Conservation (phyloP, 2,113 vertebrate genomes). For the Pseudopipra pipra region DNA sequence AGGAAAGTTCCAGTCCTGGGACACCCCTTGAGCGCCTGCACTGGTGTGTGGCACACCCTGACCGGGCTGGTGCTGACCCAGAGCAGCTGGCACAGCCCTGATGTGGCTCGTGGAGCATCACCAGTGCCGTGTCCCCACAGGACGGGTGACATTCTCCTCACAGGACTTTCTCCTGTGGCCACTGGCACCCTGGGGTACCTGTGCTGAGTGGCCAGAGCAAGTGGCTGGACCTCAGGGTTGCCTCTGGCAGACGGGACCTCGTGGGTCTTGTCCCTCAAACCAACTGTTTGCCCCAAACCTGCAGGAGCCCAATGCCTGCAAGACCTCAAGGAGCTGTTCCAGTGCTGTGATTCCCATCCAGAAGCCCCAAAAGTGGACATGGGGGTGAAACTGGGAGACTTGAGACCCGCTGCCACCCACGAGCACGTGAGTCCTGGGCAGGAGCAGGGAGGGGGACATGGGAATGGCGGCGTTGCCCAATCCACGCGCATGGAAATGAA, state of each 20-base stretch:
- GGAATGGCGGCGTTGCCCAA: background rate
- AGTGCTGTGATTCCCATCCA: fast-evolving
- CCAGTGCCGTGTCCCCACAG: fast-evolving
- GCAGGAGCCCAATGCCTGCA: background rate
- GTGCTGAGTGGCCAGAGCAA: fast-evolving
- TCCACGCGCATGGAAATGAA: background rate
- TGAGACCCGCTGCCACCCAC: fast-evolving
- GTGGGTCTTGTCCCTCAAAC: background rate
- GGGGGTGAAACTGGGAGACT: background rate
- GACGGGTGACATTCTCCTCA: background rate
- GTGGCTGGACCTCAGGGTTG: fast-evolving
- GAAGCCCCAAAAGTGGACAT: fast-evolving
- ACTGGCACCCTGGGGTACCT: fast-evolving
- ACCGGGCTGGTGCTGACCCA: background rate
- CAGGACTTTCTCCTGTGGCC: fast-evolving
- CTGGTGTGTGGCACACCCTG: background rate
- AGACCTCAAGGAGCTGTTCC: fast-evolving
- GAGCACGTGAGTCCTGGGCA: fast-evolving
- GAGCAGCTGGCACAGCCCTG: background rate
- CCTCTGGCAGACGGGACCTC: background rate
- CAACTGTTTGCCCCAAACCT: background rate
- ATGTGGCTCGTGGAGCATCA: background rate
- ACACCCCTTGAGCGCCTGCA: fast-evolving
- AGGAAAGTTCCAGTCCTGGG: background rate
- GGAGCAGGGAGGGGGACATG: background rate